Conservation (phyloP, 2,888 invertebrate genomes). For the Anthophora plumipes region DNA sequence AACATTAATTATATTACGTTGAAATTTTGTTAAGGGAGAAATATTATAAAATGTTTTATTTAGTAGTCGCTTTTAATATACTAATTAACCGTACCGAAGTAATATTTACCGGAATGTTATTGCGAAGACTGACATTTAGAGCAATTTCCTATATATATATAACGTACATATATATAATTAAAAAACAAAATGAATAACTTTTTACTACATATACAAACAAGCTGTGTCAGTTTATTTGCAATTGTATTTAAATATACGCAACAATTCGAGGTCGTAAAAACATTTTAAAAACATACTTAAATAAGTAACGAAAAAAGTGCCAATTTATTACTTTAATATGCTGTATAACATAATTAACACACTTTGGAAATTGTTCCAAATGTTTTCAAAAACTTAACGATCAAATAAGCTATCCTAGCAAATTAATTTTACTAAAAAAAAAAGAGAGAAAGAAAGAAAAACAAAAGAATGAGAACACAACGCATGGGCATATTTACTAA, state of each 20-base stretch:
- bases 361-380: constrained; percentile 58
- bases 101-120: constrained; percentile 32
- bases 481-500: constrained; percentile 26
- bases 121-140: constrained; percentile 58
- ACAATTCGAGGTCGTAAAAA: constrained; percentile 21
- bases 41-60: constrained; percentile 36
- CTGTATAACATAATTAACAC: constrained; percentile 33
- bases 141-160: constrained; percentile 53
- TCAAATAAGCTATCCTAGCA: constrained; percentile 36
- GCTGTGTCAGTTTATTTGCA: constrained; percentile 20
- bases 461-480: background rate
- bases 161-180: constrained; percentile 23
- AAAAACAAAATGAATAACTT: constrained; percentile 20
- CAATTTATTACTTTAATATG: constrained; percentile 46
- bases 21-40: constrained; percentile 16
- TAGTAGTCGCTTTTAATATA: constrained; percentile 13
- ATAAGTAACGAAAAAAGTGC: constrained; percentile 47
- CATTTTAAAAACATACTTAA: constrained; percentile 25
- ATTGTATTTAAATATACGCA: constrained; percentile 19
- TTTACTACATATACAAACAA: constrained; percentile 11
- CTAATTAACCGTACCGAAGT: constrained; percentile 31
- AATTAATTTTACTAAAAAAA: constrained; percentile 41
- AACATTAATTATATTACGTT: constrained; percentile 16
- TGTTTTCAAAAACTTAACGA: constrained; percentile 42
- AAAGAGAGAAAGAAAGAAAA: too few species aligned